Base-by-base conservation (phyloP, 2,888 invertebrate genomes). In the Drosophila histrio region DNA sequence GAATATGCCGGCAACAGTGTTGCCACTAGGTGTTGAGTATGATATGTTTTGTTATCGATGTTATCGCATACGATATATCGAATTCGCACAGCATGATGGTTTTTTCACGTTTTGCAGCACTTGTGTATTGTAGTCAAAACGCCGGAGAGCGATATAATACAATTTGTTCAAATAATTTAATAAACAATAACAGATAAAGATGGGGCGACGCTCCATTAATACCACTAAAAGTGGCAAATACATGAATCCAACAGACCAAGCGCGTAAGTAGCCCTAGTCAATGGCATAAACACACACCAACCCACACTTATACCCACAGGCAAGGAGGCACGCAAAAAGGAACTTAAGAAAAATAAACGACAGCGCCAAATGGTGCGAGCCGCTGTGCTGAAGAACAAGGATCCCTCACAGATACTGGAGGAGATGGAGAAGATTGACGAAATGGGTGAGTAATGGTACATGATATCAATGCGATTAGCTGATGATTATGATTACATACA, bases 181-280 rank as follows among this genome's bases (percentile, higher is more conserved):
- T 21, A 15, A 57, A 21, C 21, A 54, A 50, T n/a, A 22, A 26
- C 3, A 15, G 5, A 24, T 21, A 2, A 78, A 53, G 3, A 99
- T 99, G 99, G 99, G 99, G 60, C 95, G 98, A 59, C 94, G 99
- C 81, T 98, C 98, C 39, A 98, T 98, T 88, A 98, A 98, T 93
- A 98, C 98, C 96, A 99, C 99, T 56, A 99, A 99, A 94, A 98
- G 98, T 97, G 99, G 99, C 92, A 99, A 99, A 94, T 99, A 98
- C 89, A 99, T 99, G 99, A 99, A 99, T 93, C 99, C 99, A 36
- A 99, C 99, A 4, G 99, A 99, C 92, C 99, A 99, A 95, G 98
- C 98, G 65, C 94, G 99, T 97, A 95, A 96, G 97, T 96, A 53
- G 8, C 9, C 32, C 6, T 8, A 11, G 17, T 34, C 11, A 3